These are phyloP conservation scores for Ctenopoma multispine DNA, from an alignment of 2,797 vertebrate genomes.

Conservation along the genomic window DNA sequence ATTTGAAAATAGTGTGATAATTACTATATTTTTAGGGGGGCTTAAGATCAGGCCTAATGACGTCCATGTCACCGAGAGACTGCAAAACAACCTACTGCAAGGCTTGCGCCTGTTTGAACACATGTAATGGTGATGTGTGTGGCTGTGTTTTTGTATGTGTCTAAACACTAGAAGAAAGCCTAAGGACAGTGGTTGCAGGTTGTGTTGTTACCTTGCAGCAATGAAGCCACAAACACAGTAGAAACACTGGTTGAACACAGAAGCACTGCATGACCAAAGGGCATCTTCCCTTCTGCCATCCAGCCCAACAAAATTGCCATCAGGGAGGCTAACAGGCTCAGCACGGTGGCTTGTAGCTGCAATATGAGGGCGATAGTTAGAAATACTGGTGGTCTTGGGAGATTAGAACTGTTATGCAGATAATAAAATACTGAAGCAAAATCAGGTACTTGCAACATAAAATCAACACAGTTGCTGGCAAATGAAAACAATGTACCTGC, in stretches of 20 bases:
- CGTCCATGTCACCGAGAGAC: too few relatives aligned
- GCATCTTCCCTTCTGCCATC: slow-evolving; percentile 90
- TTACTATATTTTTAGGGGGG: too few relatives aligned
- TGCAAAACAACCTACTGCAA: too few relatives aligned
- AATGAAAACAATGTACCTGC: slow-evolving; percentile 84
- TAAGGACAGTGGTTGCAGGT: not conserved
- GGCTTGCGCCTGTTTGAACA: too few relatives aligned
- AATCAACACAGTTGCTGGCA: not conserved
- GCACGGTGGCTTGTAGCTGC: slow-evolving; percentile 94
- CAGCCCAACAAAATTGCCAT: slow-evolving; percentile 89
- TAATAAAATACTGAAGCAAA: not conserved
- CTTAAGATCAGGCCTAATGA: too few relatives aligned
- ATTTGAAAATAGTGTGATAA: too few relatives aligned
- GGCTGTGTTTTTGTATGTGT: not conserved
- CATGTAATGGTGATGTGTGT: too few relatives aligned
- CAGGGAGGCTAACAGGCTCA: slow-evolving; percentile 92
- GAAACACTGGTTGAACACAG: slow-evolving; percentile 92
- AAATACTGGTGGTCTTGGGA: not conserved
- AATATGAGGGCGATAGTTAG: not conserved
- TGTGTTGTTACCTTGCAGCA: slow-evolving; percentile 88
- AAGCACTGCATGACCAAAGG: slow-evolving; percentile 87
- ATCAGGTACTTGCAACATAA: not conserved
- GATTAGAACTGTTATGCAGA: not conserved
- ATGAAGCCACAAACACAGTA: slow-evolving; percentile 91
- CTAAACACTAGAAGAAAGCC: not conserved